Conservation (phyloP, 2,113 vertebrate species). For the Labeo rohita region DNA sequence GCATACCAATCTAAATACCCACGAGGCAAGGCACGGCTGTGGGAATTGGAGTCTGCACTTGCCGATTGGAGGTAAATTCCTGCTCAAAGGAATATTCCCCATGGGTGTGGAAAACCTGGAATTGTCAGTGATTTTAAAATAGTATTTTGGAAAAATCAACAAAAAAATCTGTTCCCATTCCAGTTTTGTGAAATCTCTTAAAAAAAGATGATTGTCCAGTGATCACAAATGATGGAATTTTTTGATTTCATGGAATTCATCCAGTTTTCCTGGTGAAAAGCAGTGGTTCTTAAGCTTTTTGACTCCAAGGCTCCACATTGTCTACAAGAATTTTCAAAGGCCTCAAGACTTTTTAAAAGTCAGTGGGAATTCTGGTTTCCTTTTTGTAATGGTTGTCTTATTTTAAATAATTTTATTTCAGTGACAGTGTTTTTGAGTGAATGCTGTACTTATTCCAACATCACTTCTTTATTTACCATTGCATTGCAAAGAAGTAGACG, state of each 20-base stretch:
- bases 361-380: background rate
- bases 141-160: background rate
- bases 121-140: background rate
- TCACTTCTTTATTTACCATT: no score
- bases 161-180: background rate
- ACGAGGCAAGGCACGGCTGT: background rate
- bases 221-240: background rate
- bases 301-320: background rate
- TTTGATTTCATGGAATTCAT: background rate
- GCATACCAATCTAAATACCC: slow-evolving; percentile 8
- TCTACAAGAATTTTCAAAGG: background rate
- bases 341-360: background rate
- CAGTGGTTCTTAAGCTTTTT: background rate
- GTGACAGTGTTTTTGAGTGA: no score
- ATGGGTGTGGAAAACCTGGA: background rate
- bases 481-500: no score
- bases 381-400: background rate
- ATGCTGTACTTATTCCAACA: no score
- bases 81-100: background rate
- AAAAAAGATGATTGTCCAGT: background rate
- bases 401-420: background rate
- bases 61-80: background rate
- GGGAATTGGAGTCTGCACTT: background rate
- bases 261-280: background rate
- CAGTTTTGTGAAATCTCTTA: background rate